Evolutionary conservation across 2,888 invertebrate genomes (phyloP), one percentile per base, ranked within the genome.

Genomic region (Dynastes maya): DNA sequence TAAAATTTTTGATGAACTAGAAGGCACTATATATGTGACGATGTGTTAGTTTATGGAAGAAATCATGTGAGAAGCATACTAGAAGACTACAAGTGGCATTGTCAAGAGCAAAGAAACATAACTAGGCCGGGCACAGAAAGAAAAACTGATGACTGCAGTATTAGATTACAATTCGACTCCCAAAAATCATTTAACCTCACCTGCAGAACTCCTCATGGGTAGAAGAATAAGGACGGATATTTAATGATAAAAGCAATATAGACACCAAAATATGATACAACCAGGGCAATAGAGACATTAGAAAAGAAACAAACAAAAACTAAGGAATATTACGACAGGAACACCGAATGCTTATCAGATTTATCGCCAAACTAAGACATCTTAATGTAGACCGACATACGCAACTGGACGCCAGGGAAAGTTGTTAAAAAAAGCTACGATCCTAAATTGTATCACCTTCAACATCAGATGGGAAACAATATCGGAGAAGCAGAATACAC

Each of bases 1-100:
- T 11, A 22, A 61, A 61, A 61, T 61, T 61, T 61, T 61, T 61
- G 61, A 61, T 22, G 61, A 22, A 22, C 22, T 22, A 22, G 22
- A 22, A 22, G 22, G 1, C 22, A 27, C 58, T 22, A 58, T 58
- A 58, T 58, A 22, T 58, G 58, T 22, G 22, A 58, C 22, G 58
- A 58, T 22, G 58, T 58, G 9, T 58, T 58, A 2, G 53, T 53
- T n/a, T 53, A 53, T 53, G 53, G 53, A 53, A 0, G 8, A 0
- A 58, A 16, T 22, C 22, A 58, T 1, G 22, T 4, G 22, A 22
- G 22, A 1, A 58, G 58, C 22, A 58, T 22, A 58, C 8, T 58
- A 6, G 58, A 58, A 58, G 22, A n/a, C 58, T 61, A 27, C 61
- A 61, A 29, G 6, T 29, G 22, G 2, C 22, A 61, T 4, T 61